These are phyloP conservation scores for Coptotermes formosanus DNA, from an alignment of 1,140 invertebrate species.

Conservation along the genomic window DNA sequence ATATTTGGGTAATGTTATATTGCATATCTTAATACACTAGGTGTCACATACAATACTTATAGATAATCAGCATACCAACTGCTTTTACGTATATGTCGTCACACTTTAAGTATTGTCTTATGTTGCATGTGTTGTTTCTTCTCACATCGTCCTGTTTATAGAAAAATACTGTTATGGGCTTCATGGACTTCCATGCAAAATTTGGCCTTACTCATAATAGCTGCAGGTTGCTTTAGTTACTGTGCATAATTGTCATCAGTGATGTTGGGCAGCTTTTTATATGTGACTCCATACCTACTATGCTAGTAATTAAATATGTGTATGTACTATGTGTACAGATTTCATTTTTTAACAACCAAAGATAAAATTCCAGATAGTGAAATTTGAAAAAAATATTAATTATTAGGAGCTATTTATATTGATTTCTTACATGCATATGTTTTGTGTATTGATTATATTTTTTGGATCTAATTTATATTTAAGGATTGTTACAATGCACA, in stretches of 20 bases:
- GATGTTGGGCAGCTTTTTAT: background rate
- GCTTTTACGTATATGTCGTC: too few species aligned
- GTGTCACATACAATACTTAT: too few species aligned
- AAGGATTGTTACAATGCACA: background rate
- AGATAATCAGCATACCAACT: too few species aligned
- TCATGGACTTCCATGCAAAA: background rate
- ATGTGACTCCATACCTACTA: background rate
- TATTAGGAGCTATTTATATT: background rate
- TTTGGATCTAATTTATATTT: too few species aligned
- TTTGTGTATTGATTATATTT: background rate
- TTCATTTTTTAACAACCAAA: background rate
- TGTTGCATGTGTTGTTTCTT: too few species aligned
- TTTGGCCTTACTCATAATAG: background rate
- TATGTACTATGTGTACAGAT: too few species aligned
- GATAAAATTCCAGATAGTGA: background rate
- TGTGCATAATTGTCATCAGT: background rate
- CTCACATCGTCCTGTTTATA: background rate
- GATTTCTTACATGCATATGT: background rate
- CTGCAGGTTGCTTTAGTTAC: background rate
- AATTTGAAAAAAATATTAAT: background rate
- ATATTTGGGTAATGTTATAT: too few species aligned
- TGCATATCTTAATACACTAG: too few species aligned
- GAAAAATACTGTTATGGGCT: background rate
- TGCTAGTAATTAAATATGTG: background rate
- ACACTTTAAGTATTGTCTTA: too few species aligned